Conservation (phyloP, 2,113 vertebrate species). For the Pterocles burchelli region DNA sequence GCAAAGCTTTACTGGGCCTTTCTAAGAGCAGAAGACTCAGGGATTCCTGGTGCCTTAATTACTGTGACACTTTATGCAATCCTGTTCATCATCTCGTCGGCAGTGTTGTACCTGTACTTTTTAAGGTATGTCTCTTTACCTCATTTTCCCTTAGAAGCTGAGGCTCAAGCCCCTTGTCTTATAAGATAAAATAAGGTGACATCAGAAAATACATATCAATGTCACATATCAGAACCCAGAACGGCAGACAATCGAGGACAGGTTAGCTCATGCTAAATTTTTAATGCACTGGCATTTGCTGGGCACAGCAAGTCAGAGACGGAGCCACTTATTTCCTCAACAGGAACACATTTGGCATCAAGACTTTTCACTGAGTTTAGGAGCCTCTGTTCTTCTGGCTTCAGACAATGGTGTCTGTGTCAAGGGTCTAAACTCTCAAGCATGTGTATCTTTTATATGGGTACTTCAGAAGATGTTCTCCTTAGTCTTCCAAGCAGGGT, state of each 20-base stretch:
- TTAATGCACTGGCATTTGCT: not conserved
- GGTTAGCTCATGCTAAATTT: not conserved
- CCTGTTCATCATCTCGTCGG: constrained; percentile 81
- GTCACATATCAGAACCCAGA: not conserved
- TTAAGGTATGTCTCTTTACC: constrained; percentile 81
- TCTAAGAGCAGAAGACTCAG: constrained; percentile 77
- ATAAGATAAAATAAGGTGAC: not conserved
- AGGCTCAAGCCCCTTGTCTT: not conserved
- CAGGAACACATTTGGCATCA: not conserved
- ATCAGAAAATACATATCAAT: not conserved
- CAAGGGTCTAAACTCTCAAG: not conserved
- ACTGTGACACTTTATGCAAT: constrained; percentile 83
- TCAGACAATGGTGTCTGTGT: not conserved
- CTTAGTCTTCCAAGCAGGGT: not conserved
- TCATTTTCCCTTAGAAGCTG: not conserved
- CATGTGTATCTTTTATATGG: not conserved
- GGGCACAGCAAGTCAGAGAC: not conserved
- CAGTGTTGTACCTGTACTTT: constrained; percentile 83
- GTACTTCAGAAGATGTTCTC: not conserved
- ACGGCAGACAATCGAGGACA: not conserved
- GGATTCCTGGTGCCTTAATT: constrained; percentile 81
- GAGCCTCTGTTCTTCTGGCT: not conserved
- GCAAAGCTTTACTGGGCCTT: constrained; percentile 94
- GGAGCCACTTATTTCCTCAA: not conserved
- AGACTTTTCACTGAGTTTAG: not conserved